These are phyloP conservation scores for Brachionus rotundiformis DNA, from an alignment of 1,140 invertebrate genomes.

Conservation along the genomic window DNA sequence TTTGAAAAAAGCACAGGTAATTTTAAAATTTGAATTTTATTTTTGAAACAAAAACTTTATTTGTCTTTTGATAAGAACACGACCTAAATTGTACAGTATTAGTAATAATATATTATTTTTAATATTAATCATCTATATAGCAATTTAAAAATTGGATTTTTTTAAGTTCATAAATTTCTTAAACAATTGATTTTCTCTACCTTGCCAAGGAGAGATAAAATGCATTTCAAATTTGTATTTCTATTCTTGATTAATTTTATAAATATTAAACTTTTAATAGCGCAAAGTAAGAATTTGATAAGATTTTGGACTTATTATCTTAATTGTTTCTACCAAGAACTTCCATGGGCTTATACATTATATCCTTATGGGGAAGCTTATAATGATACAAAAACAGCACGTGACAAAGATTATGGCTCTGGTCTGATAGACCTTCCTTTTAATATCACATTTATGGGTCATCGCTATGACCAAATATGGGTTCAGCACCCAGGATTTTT, in stretches of 20 bases:
- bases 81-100: conserved; percentile 17
- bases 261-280: not conserved
- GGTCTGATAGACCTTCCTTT: conserved; percentile 35
- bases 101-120: conserved; percentile 23
- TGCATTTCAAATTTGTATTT: not conserved
- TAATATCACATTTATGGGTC: conserved; percentile 51
- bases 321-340: not conserved
- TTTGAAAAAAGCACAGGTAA: conserved; percentile 25
- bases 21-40: not conserved
- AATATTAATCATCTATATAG: not conserved
- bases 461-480: conserved; percentile 49
- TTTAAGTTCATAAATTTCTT: not conserved
- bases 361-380: conserved; percentile 42
- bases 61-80: conserved; percentile 41
- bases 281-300: not conserved
- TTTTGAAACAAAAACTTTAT: conserved; percentile 25
- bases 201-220: not conserved
- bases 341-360: conserved; percentile 49
- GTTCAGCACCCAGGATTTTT: conserved; percentile 40
- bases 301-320: not conserved
- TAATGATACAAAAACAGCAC: conserved; percentile 35
- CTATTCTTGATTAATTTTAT: not conserved
- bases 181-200: not conserved
- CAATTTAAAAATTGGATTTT: not conserved
- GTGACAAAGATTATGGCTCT: conserved; percentile 35